Evolutionary conservation across 2,113 vertebrate genomes (phyloP).

Genomic region (Sarotherodon lohbergeri): DNA sequence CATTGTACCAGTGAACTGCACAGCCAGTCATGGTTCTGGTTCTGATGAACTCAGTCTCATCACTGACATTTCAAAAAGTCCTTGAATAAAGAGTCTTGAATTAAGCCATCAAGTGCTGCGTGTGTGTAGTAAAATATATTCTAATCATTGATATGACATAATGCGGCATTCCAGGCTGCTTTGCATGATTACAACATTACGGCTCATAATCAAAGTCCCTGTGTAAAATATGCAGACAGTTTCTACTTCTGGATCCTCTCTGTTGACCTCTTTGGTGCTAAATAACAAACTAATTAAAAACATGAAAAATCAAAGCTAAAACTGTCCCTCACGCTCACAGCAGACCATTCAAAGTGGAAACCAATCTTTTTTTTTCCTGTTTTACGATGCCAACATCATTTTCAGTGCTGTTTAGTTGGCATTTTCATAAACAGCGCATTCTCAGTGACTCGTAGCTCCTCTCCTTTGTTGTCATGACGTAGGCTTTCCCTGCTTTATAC

Average conservation of each 20-base stretch:
- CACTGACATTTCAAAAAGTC: neutral
- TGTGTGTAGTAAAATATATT: neutral
- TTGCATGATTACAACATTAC: neutral
- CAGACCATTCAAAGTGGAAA: neutral
- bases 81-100: neutral
- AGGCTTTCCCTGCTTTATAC: neutral
- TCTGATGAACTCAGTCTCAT: neutral
- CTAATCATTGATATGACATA: neutral
- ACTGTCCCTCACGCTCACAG: neutral
- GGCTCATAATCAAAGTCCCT: neutral
- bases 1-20: neutral
- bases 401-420: neutral
- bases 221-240: neutral
- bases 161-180: neutral
- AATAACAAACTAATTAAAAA: neutral
- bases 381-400: neutral
- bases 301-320: neutral
- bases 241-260: neutral
- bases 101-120: fast-evolving
- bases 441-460: neutral
- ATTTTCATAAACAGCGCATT: neutral
- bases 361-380: neutral
- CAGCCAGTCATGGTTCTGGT: neutral
- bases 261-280: neutral
- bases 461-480: neutral